phyloP scores from a whole-genome alignment of 2,113 vertebrate genomes.

The Fulmarus glacialis region DNA sequence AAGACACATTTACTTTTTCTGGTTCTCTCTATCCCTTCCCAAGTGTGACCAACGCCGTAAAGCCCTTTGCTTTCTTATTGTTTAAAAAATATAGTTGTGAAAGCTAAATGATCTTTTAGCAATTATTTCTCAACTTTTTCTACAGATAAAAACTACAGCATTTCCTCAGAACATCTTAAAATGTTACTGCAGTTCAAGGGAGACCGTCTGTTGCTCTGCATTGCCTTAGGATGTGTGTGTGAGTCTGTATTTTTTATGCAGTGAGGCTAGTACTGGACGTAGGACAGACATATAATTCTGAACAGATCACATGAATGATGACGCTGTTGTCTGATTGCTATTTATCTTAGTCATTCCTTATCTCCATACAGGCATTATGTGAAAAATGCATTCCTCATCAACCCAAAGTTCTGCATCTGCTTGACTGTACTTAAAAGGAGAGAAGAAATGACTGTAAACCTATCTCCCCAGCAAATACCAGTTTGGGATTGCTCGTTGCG shows the following conservation, averaged over 20 bases:
- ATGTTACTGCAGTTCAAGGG: neutral
- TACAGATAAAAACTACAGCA: neutral
- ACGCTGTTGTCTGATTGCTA: conserved; percentile 50
- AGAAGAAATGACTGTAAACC: conserved; percentile 77
- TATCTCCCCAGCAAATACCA: conserved; percentile 81
- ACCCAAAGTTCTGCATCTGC: conserved; percentile 73
- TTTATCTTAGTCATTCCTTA: conserved; percentile 67
- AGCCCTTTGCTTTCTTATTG: neutral
- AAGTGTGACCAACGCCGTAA: neutral
- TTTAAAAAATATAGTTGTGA: neutral
- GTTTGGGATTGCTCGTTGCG: conserved; percentile 47
- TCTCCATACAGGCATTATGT: conserved; percentile 61
- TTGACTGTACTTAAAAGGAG: conserved; percentile 77
- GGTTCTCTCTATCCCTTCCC: neutral
- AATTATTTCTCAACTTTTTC: neutral
- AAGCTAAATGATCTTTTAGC: neutral
- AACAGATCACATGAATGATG: neutral
- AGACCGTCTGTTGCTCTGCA: neutral
- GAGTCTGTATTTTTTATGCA: neutral
- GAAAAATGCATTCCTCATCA: conserved; percentile 63
- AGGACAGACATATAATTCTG: neutral
- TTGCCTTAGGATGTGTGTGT: neutral
- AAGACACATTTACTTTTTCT: neutral
- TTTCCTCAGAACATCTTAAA: neutral
- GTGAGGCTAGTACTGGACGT: rapidly evolving